These are phyloP conservation scores for Euura saliciscinereae DNA, from an alignment of 1,140 invertebrate genomes.

Conservation along the genomic window DNA sequence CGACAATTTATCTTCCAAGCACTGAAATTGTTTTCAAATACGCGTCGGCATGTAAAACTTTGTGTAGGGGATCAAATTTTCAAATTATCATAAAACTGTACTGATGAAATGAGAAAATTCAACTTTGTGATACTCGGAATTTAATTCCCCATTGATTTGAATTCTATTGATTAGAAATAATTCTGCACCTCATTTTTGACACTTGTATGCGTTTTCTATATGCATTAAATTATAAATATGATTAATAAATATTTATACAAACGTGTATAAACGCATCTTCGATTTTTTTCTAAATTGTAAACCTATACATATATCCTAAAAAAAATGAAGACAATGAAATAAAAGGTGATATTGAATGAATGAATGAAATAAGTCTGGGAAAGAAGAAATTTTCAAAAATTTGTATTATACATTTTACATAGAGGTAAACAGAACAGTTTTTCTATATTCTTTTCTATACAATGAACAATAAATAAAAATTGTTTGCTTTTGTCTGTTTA, in stretches of 20 bases:
- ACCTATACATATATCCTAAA: background rate
- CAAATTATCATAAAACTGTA: no score
- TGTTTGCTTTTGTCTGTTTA: conserved; percentile 3
- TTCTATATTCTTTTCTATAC: background rate
- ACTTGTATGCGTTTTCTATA: background rate
- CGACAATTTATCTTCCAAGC: no score
- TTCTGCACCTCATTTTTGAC: background rate
- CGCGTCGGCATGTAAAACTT: background rate
- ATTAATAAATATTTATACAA: background rate
- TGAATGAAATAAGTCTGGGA: background rate
- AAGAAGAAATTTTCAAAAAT: conserved; percentile 4
- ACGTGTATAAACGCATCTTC: background rate
- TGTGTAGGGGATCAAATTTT: background rate
- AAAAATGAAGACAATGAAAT: background rate
- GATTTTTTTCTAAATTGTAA: no score
- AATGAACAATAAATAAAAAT: conserved; percentile 4
- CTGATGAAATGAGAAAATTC: no score
- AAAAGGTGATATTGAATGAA: background rate
- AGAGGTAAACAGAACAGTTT: background rate
- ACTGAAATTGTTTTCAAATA: background rate
- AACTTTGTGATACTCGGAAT: no score
- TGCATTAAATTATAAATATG: background rate
- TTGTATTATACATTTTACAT: background rate
- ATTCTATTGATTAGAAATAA: background rate
- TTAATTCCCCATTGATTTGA: no score